Percentiles rank a stretch among this genome's conserved stretches.
Evolutionary conservation across 1,140 invertebrate species (phyloP).

Genomic region (Meloidogyne chitwoodi): DNA sequence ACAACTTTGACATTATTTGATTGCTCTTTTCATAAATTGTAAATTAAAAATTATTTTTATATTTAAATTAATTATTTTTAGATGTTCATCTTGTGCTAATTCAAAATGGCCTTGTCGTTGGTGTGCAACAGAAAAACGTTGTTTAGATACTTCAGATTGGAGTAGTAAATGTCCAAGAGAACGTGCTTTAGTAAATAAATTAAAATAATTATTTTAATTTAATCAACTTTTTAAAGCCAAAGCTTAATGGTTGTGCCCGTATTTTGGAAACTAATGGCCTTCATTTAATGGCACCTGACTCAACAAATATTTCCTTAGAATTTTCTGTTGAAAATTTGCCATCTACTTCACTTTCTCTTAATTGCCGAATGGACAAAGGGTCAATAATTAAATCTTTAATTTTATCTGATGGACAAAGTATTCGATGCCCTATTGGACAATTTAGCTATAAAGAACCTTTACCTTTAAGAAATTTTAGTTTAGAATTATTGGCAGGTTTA

Average conservation of each 20-base stretch:
- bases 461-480: constrained; percentile 24
- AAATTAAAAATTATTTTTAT: constrained; percentile 9
- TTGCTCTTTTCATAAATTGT: constrained; percentile 42
- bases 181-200: neutral
- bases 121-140: constrained; percentile 33
- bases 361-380: neutral
- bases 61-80: constrained; percentile 17
- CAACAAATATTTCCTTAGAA: constrained; percentile 34
- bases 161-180: constrained; percentile 2
- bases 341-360: neutral
- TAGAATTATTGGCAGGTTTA: constrained; percentile 40
- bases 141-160: constrained; percentile 6
- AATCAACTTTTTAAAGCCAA: neutral
- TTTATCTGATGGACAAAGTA: constrained; percentile 5
- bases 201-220: neutral
- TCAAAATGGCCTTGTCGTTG: constrained; percentile 49
- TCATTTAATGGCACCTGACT: constrained; percentile 38
- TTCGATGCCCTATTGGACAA: constrained; percentile 17
- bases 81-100: constrained; percentile 46
- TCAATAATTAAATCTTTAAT: neutral
- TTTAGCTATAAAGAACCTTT: constrained; percentile 15
- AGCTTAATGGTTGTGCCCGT: neutral
- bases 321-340: constrained; percentile 38
- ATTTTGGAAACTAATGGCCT: neutral
- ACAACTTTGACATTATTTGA: constrained; percentile 38